Conservation (phyloP, 2,113 vertebrate genomes). For the Pterophyllum scalare region DNA sequence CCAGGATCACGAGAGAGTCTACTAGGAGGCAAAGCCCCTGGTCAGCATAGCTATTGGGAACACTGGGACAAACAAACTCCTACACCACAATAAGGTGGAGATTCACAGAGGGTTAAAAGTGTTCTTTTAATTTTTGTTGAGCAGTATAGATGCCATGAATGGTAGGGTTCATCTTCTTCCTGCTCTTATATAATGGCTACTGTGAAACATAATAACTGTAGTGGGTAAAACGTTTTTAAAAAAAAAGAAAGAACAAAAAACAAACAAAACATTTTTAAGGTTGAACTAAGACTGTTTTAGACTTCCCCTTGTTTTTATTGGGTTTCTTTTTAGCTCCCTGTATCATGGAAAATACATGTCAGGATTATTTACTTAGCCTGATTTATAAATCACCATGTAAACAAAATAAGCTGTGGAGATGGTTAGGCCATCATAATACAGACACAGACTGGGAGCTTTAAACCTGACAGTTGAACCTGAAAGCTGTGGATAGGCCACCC, state of each 20-base stretch:
- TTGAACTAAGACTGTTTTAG: not conserved
- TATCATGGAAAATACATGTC: not conserved
- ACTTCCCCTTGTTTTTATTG: too few species aligned
- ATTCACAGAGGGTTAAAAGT: too few species aligned
- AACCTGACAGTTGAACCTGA: conserved; percentile 20
- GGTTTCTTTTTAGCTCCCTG: not conserved
- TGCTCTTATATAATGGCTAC: not conserved
- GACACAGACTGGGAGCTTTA: conserved; percentile 22
- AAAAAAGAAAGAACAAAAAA: too few species aligned
- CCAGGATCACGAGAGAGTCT: too few species aligned
- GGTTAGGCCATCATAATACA: not conserved
- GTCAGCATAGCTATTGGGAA: too few species aligned
- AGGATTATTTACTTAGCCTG: not conserved
- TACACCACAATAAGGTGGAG: too few species aligned
- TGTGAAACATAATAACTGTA: not conserved
- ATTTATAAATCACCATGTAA: conserved; percentile 13
- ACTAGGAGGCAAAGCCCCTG: too few species aligned
- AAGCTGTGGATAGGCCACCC: not conserved
- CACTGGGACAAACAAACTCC: too few species aligned
- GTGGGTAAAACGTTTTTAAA: not conserved
- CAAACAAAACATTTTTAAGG: not conserved
- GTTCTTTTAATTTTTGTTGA: too few species aligned
- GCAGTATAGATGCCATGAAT: too few species aligned
- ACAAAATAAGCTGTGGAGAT: conserved; percentile 3
- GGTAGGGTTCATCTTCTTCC: not conserved